Base-by-base conservation (phyloP, 2,113 vertebrate genomes). In the Embiotoca jacksoni region DNA sequence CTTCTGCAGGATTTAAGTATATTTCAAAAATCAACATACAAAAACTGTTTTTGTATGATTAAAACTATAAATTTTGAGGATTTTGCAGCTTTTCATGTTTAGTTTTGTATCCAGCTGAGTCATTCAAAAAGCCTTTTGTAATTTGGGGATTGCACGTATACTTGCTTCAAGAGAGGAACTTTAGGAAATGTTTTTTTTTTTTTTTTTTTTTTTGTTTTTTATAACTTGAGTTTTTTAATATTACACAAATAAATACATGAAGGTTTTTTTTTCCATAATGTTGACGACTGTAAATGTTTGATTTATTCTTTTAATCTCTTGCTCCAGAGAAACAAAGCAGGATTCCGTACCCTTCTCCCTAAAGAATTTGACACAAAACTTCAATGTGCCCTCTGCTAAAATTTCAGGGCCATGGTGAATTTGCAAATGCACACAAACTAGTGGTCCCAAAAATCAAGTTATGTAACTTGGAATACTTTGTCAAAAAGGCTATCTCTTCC, bases 221-320 rank as follows among this genome's bases (percentile, higher is more conserved):
- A 57, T 31, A 37, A n/a, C 30, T 3, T 3, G 6, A 37, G n/a
- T 23, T 30, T 52, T 13, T 4, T 7, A 46, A 37, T 39, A 16
- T 5, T 39, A 14, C 3, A 57, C 11, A 15, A 6, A n/a, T 23
- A 23, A 23, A 23, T 23, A 23, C 23, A 23, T 23, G 23, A 23
- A 23, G 23, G 37, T 0, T 2, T 13, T 30, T 14, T 7, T 32
- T 23, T 41, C 0, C 7, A 41, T 10, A 41, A 4, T 35, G 11
- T 4, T 5, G 6, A 6, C 30, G 9, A 16, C 30, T 46, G 36
- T 33, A 58, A 39, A 41, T 52, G 50, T 35, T 15, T 72, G 60
- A 80, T 80, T 72, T 66, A 80, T 54, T 79, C 1, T 36, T 72
- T 46, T 72, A 59, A 79, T 72, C 4, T 66, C 5, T n/a, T 50